Percentiles rank a stretch among this genome's conserved stretches.
phyloP scores from a whole-genome alignment of 2,113 vertebrate genomes.

The Clarias gariepinus region DNA sequence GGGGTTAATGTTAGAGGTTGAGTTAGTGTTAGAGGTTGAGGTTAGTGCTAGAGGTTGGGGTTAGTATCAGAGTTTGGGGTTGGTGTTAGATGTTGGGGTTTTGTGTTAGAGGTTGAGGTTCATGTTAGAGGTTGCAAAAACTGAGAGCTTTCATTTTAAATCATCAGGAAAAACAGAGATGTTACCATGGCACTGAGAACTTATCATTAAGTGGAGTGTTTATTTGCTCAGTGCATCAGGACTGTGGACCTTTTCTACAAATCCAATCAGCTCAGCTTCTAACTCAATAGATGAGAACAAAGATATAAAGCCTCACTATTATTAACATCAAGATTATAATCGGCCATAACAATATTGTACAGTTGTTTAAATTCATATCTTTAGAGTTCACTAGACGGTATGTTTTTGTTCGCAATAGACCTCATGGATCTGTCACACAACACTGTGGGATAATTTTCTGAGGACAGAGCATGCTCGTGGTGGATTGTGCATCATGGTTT shows the following conservation, averaged over 20 bases:
- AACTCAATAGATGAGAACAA: constrained; percentile 18
- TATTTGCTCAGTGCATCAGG: constrained; percentile 38
- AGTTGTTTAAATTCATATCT: neutral
- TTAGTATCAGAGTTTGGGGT: neutral
- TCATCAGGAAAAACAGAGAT: constrained; percentile 14
- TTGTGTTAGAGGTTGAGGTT: neutral
- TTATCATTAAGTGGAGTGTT: constrained; percentile 11
- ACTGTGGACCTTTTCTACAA: constrained; percentile 33
- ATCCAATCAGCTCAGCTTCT: constrained; percentile 26
- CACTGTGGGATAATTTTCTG: neutral
- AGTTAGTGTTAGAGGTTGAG: neutral
- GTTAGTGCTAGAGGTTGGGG: neutral
- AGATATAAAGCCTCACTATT: neutral
- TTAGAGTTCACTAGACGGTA: neutral
- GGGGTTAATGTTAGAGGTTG: neutral
- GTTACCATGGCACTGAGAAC: constrained; percentile 40
- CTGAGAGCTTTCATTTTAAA: neutral
- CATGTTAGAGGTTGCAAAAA: neutral
- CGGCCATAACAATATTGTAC: neutral
- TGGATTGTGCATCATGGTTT: neutral
- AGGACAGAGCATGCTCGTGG: neutral
- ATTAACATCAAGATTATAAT: neutral
- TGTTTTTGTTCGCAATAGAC: neutral
- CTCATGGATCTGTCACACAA: neutral
- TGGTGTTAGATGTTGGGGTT: neutral